Conservation (phyloP, 1,140 invertebrate genomes). For the Schlechtendalia chinensis region DNA sequence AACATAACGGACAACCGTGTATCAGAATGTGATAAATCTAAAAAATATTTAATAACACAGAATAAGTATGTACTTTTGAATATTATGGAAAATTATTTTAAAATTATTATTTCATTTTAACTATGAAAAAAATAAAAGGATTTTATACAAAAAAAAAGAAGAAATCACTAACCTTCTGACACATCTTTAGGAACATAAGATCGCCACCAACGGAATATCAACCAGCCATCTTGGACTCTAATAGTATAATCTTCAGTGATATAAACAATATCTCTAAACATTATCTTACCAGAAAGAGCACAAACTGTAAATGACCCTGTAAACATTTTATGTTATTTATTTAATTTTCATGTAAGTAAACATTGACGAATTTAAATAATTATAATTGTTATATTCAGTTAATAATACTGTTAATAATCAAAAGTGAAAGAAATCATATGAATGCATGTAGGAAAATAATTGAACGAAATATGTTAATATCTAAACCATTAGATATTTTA, state of each 20-base stretch:
- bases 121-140: background rate
- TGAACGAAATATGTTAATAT: background rate
- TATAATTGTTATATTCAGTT: background rate
- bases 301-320: constrained; percentile 90
- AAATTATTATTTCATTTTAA: no score
- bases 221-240: constrained; percentile 92
- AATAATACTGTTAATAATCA: no score
- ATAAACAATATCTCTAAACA: constrained; percentile 95
- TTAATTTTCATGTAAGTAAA: background rate
- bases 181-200: constrained; percentile 93
- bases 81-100: no score
- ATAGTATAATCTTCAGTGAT: constrained; percentile 93
- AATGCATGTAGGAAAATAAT: background rate
- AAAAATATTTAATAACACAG: constrained; percentile 51
- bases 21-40: constrained; percentile 94
- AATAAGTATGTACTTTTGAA: background rate
- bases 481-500: background rate
- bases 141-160: constrained; percentile 9
- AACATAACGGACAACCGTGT: constrained; percentile 89
- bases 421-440: no score
- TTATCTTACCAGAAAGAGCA: constrained; percentile 94
- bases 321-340: constrained; percentile 54
- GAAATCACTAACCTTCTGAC: constrained; percentile 73
- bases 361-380: background rate
- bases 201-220: constrained; percentile 96